Evolutionary conservation across 2,113 vertebrate genomes (phyloP).

Genomic region (Bambusicola thoracicus): DNA sequence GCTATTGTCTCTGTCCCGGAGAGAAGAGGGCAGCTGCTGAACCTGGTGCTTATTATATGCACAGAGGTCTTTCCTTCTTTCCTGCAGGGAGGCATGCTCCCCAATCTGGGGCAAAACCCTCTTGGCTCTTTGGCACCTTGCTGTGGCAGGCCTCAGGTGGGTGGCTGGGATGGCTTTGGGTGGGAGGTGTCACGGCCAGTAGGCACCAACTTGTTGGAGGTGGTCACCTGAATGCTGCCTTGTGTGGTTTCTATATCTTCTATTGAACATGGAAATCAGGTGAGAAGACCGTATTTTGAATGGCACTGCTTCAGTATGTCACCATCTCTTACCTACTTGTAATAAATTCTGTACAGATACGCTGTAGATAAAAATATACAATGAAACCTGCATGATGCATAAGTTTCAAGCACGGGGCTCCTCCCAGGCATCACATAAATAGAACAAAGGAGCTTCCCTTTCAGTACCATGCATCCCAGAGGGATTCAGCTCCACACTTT

Average conservation of each 20-base stretch:
- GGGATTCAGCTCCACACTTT: too few relatives aligned
- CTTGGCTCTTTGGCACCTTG: rapidly evolving
- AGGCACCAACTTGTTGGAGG: neutral
- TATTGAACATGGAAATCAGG: neutral
- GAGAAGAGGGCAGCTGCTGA: neutral
- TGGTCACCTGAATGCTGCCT: neutral
- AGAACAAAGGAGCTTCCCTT: too few relatives aligned
- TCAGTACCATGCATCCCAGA: too few relatives aligned
- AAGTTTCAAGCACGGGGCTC: rapidly evolving
- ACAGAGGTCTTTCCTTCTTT: rapidly evolving
- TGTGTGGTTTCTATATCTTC: neutral
- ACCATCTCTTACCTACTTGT: neutral
- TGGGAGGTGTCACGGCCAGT: neutral
- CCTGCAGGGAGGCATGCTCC: neutral
- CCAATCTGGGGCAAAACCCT: rapidly evolving
- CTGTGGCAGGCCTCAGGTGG: neutral
- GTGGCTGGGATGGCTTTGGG: neutral
- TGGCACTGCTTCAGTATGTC: neutral
- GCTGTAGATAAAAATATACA: neutral
- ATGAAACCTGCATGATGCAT: neutral
- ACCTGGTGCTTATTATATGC: rapidly evolving
- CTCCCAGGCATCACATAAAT: too few relatives aligned
- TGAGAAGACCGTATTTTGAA: neutral
- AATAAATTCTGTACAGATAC: neutral
- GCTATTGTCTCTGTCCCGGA: neutral